phyloP scores from a whole-genome alignment of 1,140 invertebrate species.

The Sitodiplosis mosellana region DNA sequence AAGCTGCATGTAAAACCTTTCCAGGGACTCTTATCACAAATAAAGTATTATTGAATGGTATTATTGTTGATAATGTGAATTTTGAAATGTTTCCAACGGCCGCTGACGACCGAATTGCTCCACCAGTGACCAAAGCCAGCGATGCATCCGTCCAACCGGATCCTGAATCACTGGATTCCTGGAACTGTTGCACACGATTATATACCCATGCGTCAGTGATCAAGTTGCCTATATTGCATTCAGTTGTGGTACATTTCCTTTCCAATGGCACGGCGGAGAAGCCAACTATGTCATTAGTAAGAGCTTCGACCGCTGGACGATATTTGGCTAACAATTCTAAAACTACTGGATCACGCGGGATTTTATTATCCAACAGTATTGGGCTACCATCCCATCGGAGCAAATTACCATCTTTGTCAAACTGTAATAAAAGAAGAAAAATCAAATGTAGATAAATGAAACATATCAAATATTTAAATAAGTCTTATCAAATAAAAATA shows the following conservation, averaged over 20 bases:
- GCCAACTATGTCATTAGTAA: slow-evolving; percentile 32
- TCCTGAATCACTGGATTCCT: slow-evolving; percentile 25
- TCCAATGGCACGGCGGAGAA: slow-evolving; percentile 37
- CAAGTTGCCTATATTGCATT: slow-evolving; percentile 77
- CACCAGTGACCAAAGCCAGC: slow-evolving; percentile 55
- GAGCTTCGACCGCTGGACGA: slow-evolving; percentile 15
- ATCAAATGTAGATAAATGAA: too few relatives aligned
- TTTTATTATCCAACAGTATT: slow-evolving; percentile 46
- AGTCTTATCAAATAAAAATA: too few relatives aligned
- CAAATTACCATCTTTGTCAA: slow-evolving; percentile 52
- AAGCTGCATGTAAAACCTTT: slow-evolving; percentile 22
- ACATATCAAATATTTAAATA: too few relatives aligned
- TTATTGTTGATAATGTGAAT: slow-evolving; percentile 23
- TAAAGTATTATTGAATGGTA: slow-evolving; percentile 36
- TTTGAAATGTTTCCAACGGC: slow-evolving; percentile 26
- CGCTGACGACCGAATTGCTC: slow-evolving; percentile 22
- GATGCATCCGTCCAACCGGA: slow-evolving; percentile 52
- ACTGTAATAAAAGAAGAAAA: neutral
- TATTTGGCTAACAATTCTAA: slow-evolving; percentile 40
- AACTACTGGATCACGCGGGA: slow-evolving; percentile 45
- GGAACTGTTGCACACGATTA: slow-evolving; percentile 17
- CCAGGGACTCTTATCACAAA: slow-evolving; percentile 31
- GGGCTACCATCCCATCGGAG: slow-evolving; percentile 53
- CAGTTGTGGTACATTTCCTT: slow-evolving; percentile 43
- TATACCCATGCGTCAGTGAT: slow-evolving; percentile 51